Conservation (phyloP, 2,797 vertebrate genomes). For the Pygocentrus nattereri region DNA sequence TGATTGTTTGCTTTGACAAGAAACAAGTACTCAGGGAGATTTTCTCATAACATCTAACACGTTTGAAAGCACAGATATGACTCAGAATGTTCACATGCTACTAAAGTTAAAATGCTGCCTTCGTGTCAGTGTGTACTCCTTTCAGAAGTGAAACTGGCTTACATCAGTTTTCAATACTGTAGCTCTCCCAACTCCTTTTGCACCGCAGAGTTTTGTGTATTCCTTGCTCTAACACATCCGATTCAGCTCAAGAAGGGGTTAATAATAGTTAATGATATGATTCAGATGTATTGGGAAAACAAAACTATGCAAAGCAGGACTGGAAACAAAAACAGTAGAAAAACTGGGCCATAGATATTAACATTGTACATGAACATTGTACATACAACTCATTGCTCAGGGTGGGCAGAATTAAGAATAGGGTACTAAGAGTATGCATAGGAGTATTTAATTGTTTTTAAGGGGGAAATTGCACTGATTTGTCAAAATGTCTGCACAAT, state of each 20-base stretch:
- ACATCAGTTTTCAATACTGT: neutral
- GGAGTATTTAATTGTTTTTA: no score
- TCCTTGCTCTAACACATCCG: neutral
- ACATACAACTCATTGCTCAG: no score
- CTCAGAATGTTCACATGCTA: neutral
- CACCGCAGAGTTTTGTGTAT: neutral
- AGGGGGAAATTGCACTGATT: no score
- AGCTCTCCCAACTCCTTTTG: neutral
- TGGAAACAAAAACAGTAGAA: neutral
- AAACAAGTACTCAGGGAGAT: no score
- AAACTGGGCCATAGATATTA: neutral
- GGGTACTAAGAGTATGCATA: neutral
- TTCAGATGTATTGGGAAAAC: neutral
- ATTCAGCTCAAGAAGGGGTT: neutral
- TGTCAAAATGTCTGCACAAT: no score
- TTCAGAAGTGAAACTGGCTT: neutral
- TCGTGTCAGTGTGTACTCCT: neutral
- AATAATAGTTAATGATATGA: neutral
- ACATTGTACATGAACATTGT: no score
- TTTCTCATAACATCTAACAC: no score
- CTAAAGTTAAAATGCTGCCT: neutral
- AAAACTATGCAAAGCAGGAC: neutral
- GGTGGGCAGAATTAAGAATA: neutral
- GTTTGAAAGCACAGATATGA: neutral
- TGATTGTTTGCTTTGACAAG: no score